Base-by-base conservation (phyloP, 2,888 invertebrate species). In the Trissoscelio sp. region DNA sequence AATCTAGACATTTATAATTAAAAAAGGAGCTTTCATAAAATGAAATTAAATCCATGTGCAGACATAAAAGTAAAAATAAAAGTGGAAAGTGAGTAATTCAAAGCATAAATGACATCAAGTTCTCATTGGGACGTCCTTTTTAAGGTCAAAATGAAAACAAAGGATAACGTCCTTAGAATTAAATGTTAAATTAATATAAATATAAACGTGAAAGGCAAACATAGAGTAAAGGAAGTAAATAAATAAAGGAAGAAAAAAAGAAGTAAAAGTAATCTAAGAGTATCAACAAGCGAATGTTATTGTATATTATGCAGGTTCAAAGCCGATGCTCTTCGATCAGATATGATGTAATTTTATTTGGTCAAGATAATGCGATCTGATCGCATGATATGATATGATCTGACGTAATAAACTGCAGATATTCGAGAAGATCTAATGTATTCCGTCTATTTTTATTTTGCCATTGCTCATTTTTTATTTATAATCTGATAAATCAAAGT, bases 311-410 rank as follows among this genome's bases (percentile, higher is more conserved):
- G 22, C 22, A 46, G 12, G 11, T 20, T 46, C 9, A 9, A 46
- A 20, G 46, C 20, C 12, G 11, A 7, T 46, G 48, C 24, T 48
- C 12, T 24, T 9, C 24, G 24, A 48, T 48, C n/a, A 22, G 48
- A 48, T 48, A 48, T 48, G 48, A 24, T 48, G 48, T 24, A 48
- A 48, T 48, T n/a, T 22, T 48, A 24, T 12, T 48, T 48, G 24
- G 51, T 51, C 28, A 28, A n/a, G 14, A 51, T 51, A 14, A 28
- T 51, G 51, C 22, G 48, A 48, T 48, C 22, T 48, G 22, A 48
- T 48, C 48, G 2, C 11, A 22, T 16, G 11, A 48, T 22, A 22
- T 22, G n/a, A 22, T 48, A 48, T 14, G 28, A 51, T 51, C 7
- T 28, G 28, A 28, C 28, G 51, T 51, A 28, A 51, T 51, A 12